phyloP scores from a whole-genome alignment of 2,888 invertebrate genomes.

The Agrilus cyanescens region DNA sequence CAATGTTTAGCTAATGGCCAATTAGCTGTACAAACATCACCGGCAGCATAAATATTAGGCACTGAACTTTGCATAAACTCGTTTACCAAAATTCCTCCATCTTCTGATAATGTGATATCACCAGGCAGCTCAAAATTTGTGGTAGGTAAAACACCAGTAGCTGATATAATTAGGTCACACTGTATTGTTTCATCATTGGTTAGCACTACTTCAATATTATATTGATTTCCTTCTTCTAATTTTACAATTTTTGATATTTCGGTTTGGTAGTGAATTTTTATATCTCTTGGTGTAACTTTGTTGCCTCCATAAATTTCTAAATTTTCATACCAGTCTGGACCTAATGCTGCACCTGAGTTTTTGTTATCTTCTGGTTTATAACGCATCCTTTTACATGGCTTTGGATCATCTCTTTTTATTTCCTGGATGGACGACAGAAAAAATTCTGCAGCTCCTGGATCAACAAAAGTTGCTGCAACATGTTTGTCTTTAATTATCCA shows the following conservation, averaged over 20 bases:
- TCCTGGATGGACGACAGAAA: conserved; percentile 48
- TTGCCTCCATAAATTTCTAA: conserved; percentile 45
- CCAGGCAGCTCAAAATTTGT: conserved; percentile 44
- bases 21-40: conserved; percentile 80
- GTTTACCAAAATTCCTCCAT: conserved; percentile 80
- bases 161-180: conserved; percentile 89
- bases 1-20: conserved; percentile 73
- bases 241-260: conserved; percentile 39
- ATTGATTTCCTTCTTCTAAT: conserved; percentile 30
- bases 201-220: conserved; percentile 62
- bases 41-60: conserved; percentile 79
- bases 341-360: conserved; percentile 77
- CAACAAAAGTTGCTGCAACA: conserved; percentile 89
- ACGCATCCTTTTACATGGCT: conserved; percentile 45
- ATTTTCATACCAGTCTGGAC: conserved; percentile 89
- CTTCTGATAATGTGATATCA: conserved; percentile 38
- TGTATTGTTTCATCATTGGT: conserved; percentile 58
- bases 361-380: conserved; percentile 48
- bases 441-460: conserved; percentile 92
- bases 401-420: conserved; percentile 11
- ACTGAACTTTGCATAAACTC: conserved; percentile 74
- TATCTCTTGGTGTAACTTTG: conserved; percentile 31
- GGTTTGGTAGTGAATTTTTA: conserved; percentile 49
- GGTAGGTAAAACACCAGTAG: conserved; percentile 81
- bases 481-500: conserved; percentile 92